Percentiles rank a stretch among this genome's conserved stretches.
Conservation (phyloP, 2,797 vertebrate species). For the Adelosebastes latens region DNA sequence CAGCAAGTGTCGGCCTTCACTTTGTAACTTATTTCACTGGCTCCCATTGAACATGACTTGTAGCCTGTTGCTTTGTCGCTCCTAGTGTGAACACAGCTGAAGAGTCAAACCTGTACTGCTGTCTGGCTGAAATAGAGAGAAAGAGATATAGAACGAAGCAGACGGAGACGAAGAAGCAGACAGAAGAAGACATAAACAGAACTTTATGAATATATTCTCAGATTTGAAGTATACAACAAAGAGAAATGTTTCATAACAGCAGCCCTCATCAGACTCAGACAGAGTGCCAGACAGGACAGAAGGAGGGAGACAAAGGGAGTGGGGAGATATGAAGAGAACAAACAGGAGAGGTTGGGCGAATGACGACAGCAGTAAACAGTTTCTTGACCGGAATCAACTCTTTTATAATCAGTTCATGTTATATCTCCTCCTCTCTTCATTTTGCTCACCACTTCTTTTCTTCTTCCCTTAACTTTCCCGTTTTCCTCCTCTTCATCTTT, state of each 20-base stretch:
- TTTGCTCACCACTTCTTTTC: background rate
- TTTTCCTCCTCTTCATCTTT: background rate
- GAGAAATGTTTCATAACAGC: constrained; percentile 3
- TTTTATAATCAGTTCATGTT: constrained; percentile 1
- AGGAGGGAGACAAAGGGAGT: background rate
- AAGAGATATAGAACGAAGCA: background rate
- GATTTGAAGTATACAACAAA: constrained; percentile 2
- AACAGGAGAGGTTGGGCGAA: background rate
- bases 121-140: background rate
- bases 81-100: background rate
- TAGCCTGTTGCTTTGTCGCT: background rate
- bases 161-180: background rate
- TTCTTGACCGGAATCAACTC: background rate
- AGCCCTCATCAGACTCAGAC: background rate
- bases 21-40: too few species aligned
- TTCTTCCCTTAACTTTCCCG: background rate
- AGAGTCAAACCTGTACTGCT: background rate
- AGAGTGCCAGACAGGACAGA: background rate
- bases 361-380: background rate
- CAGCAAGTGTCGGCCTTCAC: background rate
- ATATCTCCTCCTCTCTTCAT: background rate
- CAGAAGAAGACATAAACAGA: background rate
- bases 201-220: background rate
- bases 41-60: too few species aligned
- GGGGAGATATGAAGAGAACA: background rate